These are phyloP conservation scores for Microtus richardsoni DNA, from an alignment of 2,113 vertebrate genomes.

Conservation along the genomic window DNA sequence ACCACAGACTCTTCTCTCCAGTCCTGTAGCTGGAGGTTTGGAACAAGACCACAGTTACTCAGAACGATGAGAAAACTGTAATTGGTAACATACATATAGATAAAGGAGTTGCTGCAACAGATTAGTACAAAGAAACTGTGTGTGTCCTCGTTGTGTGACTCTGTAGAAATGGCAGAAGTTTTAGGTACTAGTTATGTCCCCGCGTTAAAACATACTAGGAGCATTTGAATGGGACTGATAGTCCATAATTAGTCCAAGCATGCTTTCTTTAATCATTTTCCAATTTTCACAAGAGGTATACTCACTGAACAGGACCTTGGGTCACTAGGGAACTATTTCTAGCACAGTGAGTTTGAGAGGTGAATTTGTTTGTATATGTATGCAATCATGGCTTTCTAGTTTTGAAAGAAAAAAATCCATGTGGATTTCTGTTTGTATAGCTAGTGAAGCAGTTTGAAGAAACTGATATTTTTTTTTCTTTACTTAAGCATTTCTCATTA, in stretches of 20 bases:
- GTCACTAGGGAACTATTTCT: neutral
- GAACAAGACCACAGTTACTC: neutral
- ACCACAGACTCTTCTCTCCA: neutral
- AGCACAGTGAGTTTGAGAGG: neutral
- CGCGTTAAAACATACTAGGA: conserved; percentile 7
- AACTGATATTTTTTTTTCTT: neutral
- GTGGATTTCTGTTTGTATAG: neutral
- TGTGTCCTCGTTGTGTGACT: neutral
- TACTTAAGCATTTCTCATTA: neutral
- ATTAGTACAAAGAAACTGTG: neutral
- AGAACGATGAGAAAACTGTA: conserved; percentile 1
- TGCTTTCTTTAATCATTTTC: conserved; percentile 34
- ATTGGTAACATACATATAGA: neutral
- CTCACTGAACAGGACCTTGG: neutral
- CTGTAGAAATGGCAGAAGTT: neutral
- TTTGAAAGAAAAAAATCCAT: conserved; percentile 15
- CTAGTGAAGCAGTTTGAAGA: neutral
- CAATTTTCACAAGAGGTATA: neutral
- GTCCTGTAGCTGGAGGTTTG: neutral
- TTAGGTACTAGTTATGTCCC: neutral
- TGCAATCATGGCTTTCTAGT: neutral
- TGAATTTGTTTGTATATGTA: neutral
- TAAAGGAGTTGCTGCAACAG: neutral
- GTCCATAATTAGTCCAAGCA: neutral
- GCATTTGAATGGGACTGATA: neutral